Evolutionary conservation across 1,140 invertebrate genomes (phyloP), one percentile per base, ranked within the genome.

Genomic region (Sitophilus oryzae): DNA sequence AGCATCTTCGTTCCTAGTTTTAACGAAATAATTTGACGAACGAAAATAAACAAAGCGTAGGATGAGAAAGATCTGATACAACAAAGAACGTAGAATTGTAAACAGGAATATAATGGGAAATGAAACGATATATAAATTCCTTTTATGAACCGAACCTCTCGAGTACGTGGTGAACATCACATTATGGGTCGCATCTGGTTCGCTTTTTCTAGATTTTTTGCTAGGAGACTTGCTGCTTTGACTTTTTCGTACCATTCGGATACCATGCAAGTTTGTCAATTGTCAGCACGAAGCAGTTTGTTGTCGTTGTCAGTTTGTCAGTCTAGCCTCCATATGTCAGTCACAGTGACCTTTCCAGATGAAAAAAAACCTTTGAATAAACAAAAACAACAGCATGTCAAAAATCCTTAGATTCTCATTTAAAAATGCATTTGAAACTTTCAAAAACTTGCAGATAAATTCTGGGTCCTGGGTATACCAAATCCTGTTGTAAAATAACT

Each of bases 81-180:
- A 79, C 65, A 90, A 74, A 46, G 84, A 84, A 61, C 87, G 79
- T 52, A 91, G 71, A 61, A 89, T 77, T 70, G 89, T 88, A 73
- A 91, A 91, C 53, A 90, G 76, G 72, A 90, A 79, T 71, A 91
- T 87, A 49, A 91, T 79, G 21, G 88, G 88, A 71, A 89, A 86
- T 52, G 88, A 90, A 71, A 89, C 86, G 63, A 89, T 79, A 71
- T 89, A 88, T 62, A 91, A 79, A 74, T 91, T 91, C 69, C 84
- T 79, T 73, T 90, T 89, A 71, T 91, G 88, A 61, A 91, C 84
- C 15, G 86, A 88, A 63, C 82, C 63, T 11, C 65, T 61, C 19
- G 58, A 21, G 47, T 66, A 61, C 3, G 69, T 60, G 42, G 56
- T 61, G 47, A 66, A 69, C 62, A 69, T 71, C 58, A 72, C 62